Evolutionary conservation across 2,888 invertebrate genomes (phyloP), one percentile per base, ranked within the genome.

Genomic region (Acrobasis suavella): DNA sequence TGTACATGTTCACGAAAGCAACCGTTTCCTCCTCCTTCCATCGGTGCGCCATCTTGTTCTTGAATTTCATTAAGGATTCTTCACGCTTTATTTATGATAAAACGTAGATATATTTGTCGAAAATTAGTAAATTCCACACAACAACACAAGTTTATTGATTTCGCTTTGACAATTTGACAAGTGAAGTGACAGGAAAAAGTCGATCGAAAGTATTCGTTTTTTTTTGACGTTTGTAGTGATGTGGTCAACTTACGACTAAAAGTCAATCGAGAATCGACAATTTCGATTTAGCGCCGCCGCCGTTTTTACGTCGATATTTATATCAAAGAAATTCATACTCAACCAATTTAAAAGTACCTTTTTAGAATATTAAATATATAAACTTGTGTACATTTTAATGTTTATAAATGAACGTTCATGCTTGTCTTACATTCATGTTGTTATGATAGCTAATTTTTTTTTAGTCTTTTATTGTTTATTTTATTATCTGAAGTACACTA

Each of bases 21-120:
- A 73, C 64, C 9, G 74, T 76, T 46, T 71, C 69, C 12, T 70
- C 67, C 66, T 77, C 75, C 37, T 68, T 67, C 76, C 76, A 76
- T 67, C 69, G 75, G 38, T 60, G 51, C 22, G 60, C 17, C 60
- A 60, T 60, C 42, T 56, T 60, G 50, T 60, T 59, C 37, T 59
- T 59, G n/a, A 49, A 49, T 59, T 59, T 50, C 50, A 59, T 59
- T 59, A 50, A 59, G n/a, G 9, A 9, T 50, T 50, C 49, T 59
- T 59, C 2, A 22, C 3, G 15, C 10, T 54, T 54, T 38, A 15
- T n/a, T 54, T 15, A 38, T 2, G 38, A 15, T 52, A 38, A 54
- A 38, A 2, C 16, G 9, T 10, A 14, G 16, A 54, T 12, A 6
- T 52, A 38, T 8, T 9, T 55, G 1, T 10, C 9, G 17, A 50